These are phyloP conservation scores for Cyanistes caeruleus DNA, from an alignment of 2,113 vertebrate genomes.

Conservation along the genomic window DNA sequence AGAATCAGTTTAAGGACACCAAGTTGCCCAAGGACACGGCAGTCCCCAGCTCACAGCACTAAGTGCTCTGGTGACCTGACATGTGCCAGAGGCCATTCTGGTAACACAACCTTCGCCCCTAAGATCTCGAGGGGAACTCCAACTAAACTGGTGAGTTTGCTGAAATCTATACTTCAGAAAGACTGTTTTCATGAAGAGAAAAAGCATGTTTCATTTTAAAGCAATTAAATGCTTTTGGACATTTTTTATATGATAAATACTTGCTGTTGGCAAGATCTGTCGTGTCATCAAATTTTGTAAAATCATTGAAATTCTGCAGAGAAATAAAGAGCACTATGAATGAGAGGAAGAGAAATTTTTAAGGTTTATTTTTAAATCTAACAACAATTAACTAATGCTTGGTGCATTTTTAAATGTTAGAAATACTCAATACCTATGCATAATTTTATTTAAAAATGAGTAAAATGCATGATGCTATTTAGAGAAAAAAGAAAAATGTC, in stretches of 20 bases:
- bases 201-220: not conserved
- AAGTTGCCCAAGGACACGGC: fast-evolving
- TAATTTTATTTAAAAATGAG: not conserved
- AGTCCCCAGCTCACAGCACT: fast-evolving
- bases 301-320: not conserved
- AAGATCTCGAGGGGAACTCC: not conserved
- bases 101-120: not conserved
- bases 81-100: not conserved
- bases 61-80: not conserved
- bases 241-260: not conserved
- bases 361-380: not conserved
- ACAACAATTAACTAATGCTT: not conserved
- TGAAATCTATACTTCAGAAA: not conserved
- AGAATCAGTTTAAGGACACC: not conserved
- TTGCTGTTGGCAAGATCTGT: not conserved
- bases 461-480: not conserved
- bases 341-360: not conserved
- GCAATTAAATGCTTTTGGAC: not conserved
- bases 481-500: not conserved
- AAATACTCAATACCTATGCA: not conserved
- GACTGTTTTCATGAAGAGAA: not conserved
- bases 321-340: not conserved
- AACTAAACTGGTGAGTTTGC: not conserved
- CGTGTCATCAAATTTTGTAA: not conserved
- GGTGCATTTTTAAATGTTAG: not conserved